phyloP scores from a whole-genome alignment of 2,797 vertebrate species.

The Chromobotia macracanthus region DNA sequence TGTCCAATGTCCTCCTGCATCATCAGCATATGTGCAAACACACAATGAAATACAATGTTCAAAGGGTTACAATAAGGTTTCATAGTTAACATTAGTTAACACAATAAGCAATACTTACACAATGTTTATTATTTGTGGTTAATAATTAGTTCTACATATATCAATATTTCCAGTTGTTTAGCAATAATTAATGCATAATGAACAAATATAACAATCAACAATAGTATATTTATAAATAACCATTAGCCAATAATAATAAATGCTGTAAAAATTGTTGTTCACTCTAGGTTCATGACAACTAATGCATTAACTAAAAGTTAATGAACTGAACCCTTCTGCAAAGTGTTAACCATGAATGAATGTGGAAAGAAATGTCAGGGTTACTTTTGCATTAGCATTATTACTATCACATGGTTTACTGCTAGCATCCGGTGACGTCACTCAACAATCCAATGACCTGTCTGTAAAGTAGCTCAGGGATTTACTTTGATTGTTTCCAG shows the following conservation, averaged over 20 bases:
- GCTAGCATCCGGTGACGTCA: background rate
- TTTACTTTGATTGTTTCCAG: background rate
- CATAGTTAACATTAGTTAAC: background rate
- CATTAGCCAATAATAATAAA: background rate
- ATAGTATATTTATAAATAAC: background rate
- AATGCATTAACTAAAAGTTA: background rate
- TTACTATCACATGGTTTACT: conserved; percentile 15
- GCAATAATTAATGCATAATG: too few relatives aligned
- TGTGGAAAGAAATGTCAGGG: conserved; percentile 21
- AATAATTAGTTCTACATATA: too few relatives aligned
- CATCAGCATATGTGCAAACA: background rate
- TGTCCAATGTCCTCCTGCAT: conserved; percentile 20
- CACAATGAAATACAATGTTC: background rate
- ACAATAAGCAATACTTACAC: too few relatives aligned
- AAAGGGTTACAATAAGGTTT: conserved; percentile 1
- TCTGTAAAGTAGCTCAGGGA: conserved; percentile 3
- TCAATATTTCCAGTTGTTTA: background rate
- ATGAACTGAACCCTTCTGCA: too few relatives aligned
- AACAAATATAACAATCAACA: background rate
- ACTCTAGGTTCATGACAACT: background rate
- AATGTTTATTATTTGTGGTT: too few relatives aligned
- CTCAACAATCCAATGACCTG: background rate
- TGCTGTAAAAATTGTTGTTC: background rate
- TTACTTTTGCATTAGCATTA: conserved; percentile 28
- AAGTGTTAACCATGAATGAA: too few relatives aligned